A percentile compares a stretch with the other conserved stretches of the same genome.
phyloP scores from a whole-genome alignment of 2,888 invertebrate genomes.

The Sinotaia quadrata region DNA sequence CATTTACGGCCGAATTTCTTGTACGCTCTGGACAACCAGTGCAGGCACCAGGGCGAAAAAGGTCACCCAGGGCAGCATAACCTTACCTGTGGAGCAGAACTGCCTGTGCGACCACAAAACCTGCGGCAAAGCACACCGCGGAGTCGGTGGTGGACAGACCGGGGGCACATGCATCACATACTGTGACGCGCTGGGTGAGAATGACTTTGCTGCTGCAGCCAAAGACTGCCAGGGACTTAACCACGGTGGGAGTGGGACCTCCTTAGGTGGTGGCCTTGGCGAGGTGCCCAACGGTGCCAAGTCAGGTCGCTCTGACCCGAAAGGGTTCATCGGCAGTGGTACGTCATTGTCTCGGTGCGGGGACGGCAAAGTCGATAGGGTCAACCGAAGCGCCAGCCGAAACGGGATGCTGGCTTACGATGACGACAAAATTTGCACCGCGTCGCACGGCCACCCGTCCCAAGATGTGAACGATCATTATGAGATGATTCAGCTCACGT shows the following conservation, averaged over 20 bases:
- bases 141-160: background rate
- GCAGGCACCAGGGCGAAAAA: constrained; percentile 1
- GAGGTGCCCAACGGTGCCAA: background rate
- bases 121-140: background rate
- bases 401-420: background rate
- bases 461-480: background rate
- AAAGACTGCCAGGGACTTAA: background rate
- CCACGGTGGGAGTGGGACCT: background rate
- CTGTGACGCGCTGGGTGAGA: constrained; percentile 12
- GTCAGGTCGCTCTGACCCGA: background rate
- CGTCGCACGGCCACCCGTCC: background rate
- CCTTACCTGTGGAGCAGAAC: constrained; percentile 8
- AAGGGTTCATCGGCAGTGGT: background rate
- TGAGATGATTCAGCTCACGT: constrained; percentile 13
- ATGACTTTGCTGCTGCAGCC: constrained; percentile 18
- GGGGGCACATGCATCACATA: constrained; percentile 8
- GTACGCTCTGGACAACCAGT: constrained; percentile 82
- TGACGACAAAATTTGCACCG: background rate
- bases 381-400: background rate
- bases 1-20: constrained; percentile 87
- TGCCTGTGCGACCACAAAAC: background rate
- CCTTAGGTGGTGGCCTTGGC: background rate
- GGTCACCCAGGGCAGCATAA: background rate
- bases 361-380: background rate
- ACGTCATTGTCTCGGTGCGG: background rate